Percentiles rank a stretch among this genome's conserved stretches.
Conservation (phyloP, 2,888 invertebrate species). For the Enchytraeus crypticus region DNA sequence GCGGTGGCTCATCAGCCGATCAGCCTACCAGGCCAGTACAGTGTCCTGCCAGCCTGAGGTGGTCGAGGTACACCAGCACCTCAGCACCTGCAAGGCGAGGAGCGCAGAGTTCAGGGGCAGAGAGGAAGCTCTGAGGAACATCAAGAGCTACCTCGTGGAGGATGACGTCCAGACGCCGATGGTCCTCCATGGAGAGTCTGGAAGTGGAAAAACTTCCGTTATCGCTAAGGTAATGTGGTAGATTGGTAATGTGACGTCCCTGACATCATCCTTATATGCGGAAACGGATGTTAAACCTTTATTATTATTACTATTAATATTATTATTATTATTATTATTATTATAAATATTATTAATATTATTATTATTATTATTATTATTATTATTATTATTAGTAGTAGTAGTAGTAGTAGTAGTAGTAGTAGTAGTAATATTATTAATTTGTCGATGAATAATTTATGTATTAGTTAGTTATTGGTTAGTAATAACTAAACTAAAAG, state of each 20-base stretch:
- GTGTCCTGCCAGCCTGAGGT: slow-evolving; percentile 10
- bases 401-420: background rate
- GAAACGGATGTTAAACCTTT: too few relatives aligned
- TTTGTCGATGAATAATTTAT: background rate
- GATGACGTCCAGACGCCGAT: too few relatives aligned
- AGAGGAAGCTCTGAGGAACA: slow-evolving; percentile 15
- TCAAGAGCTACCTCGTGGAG: slow-evolving; percentile 14
- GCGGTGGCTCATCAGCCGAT: slow-evolving; percentile 12
- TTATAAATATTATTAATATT: background rate
- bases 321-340: background rate
- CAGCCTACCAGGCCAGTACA: slow-evolving; percentile 1
- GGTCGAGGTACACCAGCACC: slow-evolving; percentile 29
- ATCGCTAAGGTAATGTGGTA: slow-evolving; percentile 31
- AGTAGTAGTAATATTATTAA: background rate
- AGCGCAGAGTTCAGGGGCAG: slow-evolving; percentile 26
- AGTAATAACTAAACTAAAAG: too few relatives aligned
- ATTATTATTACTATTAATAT: background rate
- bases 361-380: background rate
- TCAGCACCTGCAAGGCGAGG: slow-evolving; percentile 18
- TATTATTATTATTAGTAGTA: too few relatives aligned
- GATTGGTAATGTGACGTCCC: too few relatives aligned
- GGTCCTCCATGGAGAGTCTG: slow-evolving; percentile 29
- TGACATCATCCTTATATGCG: too few relatives aligned
- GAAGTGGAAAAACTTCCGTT: slow-evolving; percentile 31
- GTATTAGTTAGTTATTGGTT: too few relatives aligned